Conservation (phyloP, 2,888 invertebrate species). For the Polymixis lichenea region DNA sequence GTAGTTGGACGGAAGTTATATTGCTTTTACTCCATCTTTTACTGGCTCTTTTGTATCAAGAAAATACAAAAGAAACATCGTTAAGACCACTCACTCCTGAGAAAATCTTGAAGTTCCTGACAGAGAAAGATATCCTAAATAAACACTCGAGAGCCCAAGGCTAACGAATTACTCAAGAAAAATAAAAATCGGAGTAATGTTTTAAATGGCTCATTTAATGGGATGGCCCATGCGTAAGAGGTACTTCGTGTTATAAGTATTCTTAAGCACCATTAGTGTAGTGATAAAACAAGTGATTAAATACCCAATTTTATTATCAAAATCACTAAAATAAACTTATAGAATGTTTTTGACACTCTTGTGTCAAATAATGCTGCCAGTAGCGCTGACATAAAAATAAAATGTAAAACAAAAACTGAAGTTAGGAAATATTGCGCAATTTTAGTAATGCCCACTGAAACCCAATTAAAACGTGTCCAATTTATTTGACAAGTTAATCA, state of each 20-base stretch:
- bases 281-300: conserved; percentile 4
- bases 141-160: conserved; percentile 6
- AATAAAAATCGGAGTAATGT: conserved; percentile 17
- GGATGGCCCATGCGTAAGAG: conserved; percentile 2
- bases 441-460: conserved; percentile 18
- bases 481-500: conserved; percentile 38
- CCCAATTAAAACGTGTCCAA: conserved; percentile 29
- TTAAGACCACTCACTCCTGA: neutral
- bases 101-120: conserved; percentile 11
- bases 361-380: neutral
- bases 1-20: conserved; percentile 7
- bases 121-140: conserved; percentile 20
- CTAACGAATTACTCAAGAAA: conserved; percentile 3
- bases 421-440: neutral
- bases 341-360: too few relatives aligned
- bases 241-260: conserved; percentile 12
- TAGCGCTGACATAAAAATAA: neutral
- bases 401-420: neutral
- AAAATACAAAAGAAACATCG: conserved; percentile 10
- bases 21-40: conserved; percentile 14
- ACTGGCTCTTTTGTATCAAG: neutral
- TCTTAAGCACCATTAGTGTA: conserved; percentile 20
- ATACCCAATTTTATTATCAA: neutral
- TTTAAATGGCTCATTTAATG: conserved; percentile 2
- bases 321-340: neutral